phyloP scores from a whole-genome alignment of 2,113 vertebrate species.

The Ophiodon elongatus region DNA sequence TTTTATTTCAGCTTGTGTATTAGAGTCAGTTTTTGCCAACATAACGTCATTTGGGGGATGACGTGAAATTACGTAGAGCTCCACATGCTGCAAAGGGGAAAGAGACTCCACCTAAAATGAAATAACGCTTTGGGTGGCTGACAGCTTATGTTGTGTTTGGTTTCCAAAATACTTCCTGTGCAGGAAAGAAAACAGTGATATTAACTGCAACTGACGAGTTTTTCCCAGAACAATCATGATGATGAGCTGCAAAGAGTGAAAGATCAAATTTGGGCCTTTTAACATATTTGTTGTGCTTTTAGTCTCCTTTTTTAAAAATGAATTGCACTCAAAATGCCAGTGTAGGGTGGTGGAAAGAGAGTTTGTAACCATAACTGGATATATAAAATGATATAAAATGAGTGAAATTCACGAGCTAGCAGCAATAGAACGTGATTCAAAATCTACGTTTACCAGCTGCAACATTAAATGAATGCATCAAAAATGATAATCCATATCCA shows the following conservation, averaged over 20 bases:
- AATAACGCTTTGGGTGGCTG: too few species aligned
- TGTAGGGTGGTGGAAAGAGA: too few species aligned
- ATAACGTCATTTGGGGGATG: neutral
- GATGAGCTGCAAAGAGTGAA: neutral
- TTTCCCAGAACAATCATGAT: neutral
- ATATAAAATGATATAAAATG: too few species aligned
- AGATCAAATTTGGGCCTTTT: too few species aligned
- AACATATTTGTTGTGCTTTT: too few species aligned
- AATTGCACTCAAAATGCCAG: too few species aligned
- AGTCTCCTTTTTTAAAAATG: too few species aligned
- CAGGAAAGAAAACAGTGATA: neutral
- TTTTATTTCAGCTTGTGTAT: neutral
- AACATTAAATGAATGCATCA: neutral
- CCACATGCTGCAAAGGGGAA: neutral
- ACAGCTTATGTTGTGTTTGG: neutral
- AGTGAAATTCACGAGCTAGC: neutral
- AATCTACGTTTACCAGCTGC: neutral
- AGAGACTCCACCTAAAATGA: neutral
- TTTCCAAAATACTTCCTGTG: neutral
- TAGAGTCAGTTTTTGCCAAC: too few species aligned
- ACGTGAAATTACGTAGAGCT: neutral
- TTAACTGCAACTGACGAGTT: neutral
- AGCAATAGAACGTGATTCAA: neutral
- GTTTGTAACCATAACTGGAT: too few species aligned
- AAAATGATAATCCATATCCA: neutral